Evolutionary conservation across 2,888 invertebrate species (phyloP), one percentile per base, ranked within the genome.

Genomic region (Yponomeuta evonymella): DNA sequence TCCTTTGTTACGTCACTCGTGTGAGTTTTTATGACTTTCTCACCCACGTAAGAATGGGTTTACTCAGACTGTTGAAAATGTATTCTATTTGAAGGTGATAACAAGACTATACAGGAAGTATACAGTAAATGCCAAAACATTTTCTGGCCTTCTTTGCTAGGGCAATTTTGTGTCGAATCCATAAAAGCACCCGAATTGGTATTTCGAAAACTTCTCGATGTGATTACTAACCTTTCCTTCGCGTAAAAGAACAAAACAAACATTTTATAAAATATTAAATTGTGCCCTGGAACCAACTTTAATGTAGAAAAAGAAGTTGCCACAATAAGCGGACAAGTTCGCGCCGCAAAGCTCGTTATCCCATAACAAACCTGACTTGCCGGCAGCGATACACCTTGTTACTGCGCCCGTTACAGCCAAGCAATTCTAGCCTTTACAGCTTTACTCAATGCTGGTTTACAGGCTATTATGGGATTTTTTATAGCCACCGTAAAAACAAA

Each of bases 281-380:
- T 43, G 48, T 66, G 67, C 43, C 48, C 23, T 43, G 48, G 48
- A 67, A 67, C 67, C 48, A 67, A 67, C 67, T 67, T 23, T 23
- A n/a, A 67, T 67, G 43, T 67, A 48, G 48, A n/a, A 43, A 67
- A 67, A 67, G 48, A 48, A 48, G 15, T 65, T 48, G 9, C 67
- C 43, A n/a, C 48, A 43, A 23, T n/a, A 67, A 67, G 67, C 48
- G 67, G 43, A 67, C 23, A 67, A 43, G 67, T 67, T 67, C n/a
- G 69, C 30, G 33, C 51, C 30, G 58, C 74, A 76, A 74, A 75
- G 74, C 74, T 76, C 73, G 74, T 77, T 76, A 76, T 75, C 73
- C 75, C 73, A 73, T 76, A 76, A 77, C 74, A 76, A 74, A 75
- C 70, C 70, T 66, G 72, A 73, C 74, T 74, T 72, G 74, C 73